Evolutionary conservation across 2,113 vertebrate genomes (phyloP), one percentile per base, ranked within the genome.

Genomic region (Psilopsiagon aurifrons): DNA sequence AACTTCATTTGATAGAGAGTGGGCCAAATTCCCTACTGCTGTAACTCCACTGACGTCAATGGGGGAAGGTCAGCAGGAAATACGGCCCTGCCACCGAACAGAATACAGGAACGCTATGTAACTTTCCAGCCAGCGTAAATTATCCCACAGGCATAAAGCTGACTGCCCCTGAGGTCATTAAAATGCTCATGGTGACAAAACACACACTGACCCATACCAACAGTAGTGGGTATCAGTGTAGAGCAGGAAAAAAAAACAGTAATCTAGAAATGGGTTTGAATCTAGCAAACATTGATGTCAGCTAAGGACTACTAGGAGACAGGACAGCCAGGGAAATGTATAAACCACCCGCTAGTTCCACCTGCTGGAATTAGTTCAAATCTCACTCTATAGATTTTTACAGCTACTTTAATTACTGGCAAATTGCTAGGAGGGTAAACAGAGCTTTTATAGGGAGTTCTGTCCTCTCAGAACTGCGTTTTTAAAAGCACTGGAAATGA

Each of bases 281-380:
- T 46, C 22, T 24, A 80, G 60, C 60, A 86, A 87, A 68, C 75
- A 62, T 17, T 55, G 9, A 37, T 3, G 62, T 79, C 14, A 44
- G 52, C 57, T 27, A 62, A 68, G 51, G 46, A 39, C 80, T 87
- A 67, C 29, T 27, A 92, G 52, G 54, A 88, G 37, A 83, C 49
- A 39, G 46, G 41, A 44, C 39, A 83, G 76, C 10, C 51, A 95
- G 67, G 19, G 67, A 62, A 91, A 88, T 7, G 14, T 64, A 92
- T 95, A 84, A 90, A 51, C 74, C 88, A 94, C 64, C 62, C 84
- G 0, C 83, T 94, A 94, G 88, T 94, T 91, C 92, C 94, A 94
- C 83, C 96, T 96, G 86, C 94, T 97, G 96, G 95, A 96, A 55
- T 66, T 90, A 93, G 75, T 94, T 95, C 95, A 90, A 95, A 87